Conservation (phyloP, 1,140 invertebrate species). For the Drosophila jambulina region DNA sequence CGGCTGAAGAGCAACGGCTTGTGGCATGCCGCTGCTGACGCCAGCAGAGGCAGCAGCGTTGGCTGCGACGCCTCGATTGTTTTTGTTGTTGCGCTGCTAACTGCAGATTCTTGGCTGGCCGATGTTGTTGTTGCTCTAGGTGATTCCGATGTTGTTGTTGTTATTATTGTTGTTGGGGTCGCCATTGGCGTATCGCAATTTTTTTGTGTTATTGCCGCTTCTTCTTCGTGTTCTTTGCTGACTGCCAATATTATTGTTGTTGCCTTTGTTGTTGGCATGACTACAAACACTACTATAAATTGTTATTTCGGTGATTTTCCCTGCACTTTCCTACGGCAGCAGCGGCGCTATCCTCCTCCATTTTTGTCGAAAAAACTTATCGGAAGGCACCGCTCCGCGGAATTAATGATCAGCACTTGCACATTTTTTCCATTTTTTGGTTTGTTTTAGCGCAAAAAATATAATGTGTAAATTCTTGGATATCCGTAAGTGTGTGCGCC, state of each 20-base stretch:
- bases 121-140: constrained; percentile 19
- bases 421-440: constrained; percentile 18
- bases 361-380: constrained; percentile 41
- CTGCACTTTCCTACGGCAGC: constrained; percentile 18
- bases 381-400: constrained; percentile 22
- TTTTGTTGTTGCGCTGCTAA: constrained; percentile 16
- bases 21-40: constrained; percentile 69
- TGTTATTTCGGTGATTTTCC: constrained; percentile 42
- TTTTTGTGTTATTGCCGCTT: constrained; percentile 49
- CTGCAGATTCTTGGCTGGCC: constrained; percentile 7
- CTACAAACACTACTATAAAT: constrained; percentile 70
- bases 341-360: constrained; percentile 59
- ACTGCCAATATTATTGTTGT: constrained; percentile 41
- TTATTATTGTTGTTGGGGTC: constrained; percentile 48
- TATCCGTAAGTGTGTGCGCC: constrained; percentile 8
- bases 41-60: constrained; percentile 64
- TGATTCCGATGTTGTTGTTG: constrained; percentile 11
- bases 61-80: constrained; percentile 46
- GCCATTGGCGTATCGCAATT: constrained; percentile 79
- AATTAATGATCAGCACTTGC: constrained; percentile 30
- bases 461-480: constrained; percentile 27
- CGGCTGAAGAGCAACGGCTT: constrained; percentile 79
- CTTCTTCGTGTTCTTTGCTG: constrained; percentile 21
- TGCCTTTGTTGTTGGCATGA: constrained; percentile 70
- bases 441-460: constrained; percentile 30